Evolutionary conservation across 37 sponge, comb jelly and placozoan species (phyloP).

Genomic region (Cliona cf. orientalis): DNA sequence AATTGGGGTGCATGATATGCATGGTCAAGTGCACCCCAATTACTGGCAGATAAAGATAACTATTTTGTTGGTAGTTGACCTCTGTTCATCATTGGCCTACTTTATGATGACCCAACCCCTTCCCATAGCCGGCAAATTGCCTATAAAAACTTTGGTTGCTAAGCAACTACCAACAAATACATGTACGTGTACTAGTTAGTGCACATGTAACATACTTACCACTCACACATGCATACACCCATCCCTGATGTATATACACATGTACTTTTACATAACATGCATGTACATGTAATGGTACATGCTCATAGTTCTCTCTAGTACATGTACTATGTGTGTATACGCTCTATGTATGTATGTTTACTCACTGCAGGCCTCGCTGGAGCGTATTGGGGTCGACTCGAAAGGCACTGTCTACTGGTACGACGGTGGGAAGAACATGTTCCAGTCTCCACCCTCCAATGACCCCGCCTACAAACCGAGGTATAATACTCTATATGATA

Average conservation of each 20-base stretch:
- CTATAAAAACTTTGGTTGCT: too few relatives aligned
- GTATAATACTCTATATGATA: too few relatives aligned
- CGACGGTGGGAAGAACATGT: constrained; percentile 68
- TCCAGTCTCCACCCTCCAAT: constrained; percentile 30
- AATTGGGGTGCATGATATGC: too few relatives aligned
- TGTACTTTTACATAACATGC: background rate
- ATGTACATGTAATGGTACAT: background rate
- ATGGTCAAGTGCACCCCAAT: too few relatives aligned
- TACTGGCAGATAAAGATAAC: too few relatives aligned
- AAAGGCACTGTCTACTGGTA: constrained; percentile 68
- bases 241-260: background rate
- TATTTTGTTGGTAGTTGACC: too few relatives aligned
- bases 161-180: too few relatives aligned
- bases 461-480: constrained; percentile 59
- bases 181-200: too few relatives aligned
- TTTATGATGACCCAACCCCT: too few relatives aligned
- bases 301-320: background rate
- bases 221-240: background rate
- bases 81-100: too few relatives aligned
- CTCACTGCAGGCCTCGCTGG: constrained; percentile 49
- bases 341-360: background rate
- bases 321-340: background rate
- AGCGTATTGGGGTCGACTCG: constrained; percentile 72
- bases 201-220: too few relatives aligned
- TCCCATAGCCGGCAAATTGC: too few relatives aligned